These are phyloP conservation scores for Phocoena sinus DNA, from an alignment of 2,113 vertebrate species.

Conservation along the genomic window DNA sequence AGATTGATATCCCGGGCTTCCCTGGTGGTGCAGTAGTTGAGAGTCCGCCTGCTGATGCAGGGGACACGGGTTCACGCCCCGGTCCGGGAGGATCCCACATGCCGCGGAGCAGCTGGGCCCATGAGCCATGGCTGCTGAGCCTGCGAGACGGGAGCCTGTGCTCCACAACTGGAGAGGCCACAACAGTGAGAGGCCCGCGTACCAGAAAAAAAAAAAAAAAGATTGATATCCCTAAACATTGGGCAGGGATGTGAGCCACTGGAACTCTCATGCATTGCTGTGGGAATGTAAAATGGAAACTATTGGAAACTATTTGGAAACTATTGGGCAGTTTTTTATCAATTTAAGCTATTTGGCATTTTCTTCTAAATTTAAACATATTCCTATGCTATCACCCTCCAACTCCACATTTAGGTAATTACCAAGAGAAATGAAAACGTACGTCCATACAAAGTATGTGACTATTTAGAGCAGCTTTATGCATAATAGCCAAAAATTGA, in stretches of 20 bases:
- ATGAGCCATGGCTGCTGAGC: no score
- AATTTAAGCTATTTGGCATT: neutral
- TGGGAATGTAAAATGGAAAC: neutral
- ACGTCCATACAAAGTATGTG: neutral
- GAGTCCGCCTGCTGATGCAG: no score
- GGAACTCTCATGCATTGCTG: neutral
- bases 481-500: neutral
- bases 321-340: neutral
- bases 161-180: no score
- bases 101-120: no score
- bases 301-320: no score
- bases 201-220: neutral
- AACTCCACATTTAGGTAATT: neutral
- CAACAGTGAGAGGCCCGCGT: no score
- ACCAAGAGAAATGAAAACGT: neutral
- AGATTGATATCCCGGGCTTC: neutral
- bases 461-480: neutral
- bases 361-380: neutral
- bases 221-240: neutral
- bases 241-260: neutral
- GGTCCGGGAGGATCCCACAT: no score
- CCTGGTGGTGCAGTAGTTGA: no score
- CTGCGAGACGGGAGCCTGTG: no score
- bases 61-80: no score
- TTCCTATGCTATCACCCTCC: neutral